Base-by-base conservation (phyloP, 2,113 vertebrate species). In the Ranitomeya variabilis region DNA sequence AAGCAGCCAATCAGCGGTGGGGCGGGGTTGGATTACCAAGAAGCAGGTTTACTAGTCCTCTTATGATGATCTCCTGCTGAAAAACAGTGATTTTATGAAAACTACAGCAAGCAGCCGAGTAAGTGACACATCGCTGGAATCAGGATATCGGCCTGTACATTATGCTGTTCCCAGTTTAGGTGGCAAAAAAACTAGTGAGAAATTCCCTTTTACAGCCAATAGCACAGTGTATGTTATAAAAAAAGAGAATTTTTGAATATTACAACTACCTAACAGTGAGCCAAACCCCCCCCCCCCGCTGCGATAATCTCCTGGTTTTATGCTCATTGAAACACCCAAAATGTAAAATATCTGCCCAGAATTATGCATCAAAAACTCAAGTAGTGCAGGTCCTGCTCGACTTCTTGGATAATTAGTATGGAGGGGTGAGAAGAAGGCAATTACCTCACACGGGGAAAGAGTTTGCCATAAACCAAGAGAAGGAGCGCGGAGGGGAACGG, bases 261-360 rank as follows among this genome's bases (percentile, higher is more conserved):
- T 64, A 14, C 3, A 51, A 51, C 3, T 12, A 15, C 0, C 16
- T 37, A 10, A 3, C 18, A 18, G 57, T 52, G 9, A 19, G 15
- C 55, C 23, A 62, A 5, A 7, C 62, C 85, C 76, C 37, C 37
- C 62, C 85, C 76, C 37, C 37, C 37, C 21, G n/a, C 45, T 67
- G 64, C 19, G 67, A 62, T 88, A 83, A 83, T 83, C 67, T 74
- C 8, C 67, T 64, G 69, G 7, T 62, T 71, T 81, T 67, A 51
- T 64, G 7, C 77, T 18, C 23, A 23, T 52, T 59, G 0, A 69
- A n/a, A 69, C 64, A 67, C 86, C 45, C 77, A 60, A 2, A 13
- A 76, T 64, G 54, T 74, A 13, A 81, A 88, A 54, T 62, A 23
- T 81, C 26, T 55, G 18, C 51, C 19, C 19, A 57, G 66, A 81